Base-by-base conservation (phyloP, 1,140 invertebrate genomes). In the Centruroides sculpturatus region DNA sequence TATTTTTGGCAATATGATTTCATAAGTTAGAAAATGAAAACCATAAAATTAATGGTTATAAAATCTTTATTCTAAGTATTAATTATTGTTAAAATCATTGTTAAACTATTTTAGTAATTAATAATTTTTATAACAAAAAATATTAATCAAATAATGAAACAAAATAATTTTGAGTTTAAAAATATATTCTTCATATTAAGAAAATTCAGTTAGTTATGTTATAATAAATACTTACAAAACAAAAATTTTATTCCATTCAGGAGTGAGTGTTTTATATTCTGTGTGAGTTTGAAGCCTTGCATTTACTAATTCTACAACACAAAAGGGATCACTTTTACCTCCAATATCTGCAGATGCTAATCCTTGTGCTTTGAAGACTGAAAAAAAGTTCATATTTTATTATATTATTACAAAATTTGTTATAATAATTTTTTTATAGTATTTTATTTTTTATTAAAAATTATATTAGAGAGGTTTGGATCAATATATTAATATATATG, bases 161-260 rank as follows among this genome's bases (percentile, higher is more conserved):
- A 23, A 23, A 23, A 23, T 23, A 23, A 23, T 23, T 23, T 23
- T 23, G 23, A 23, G 23, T 23, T 23, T 23, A 23, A 23, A 23
- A 23, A 23, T 23, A 23, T 23, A 23, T 23, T 23, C 23, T 23
- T 23, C 23, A 23, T 23, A 23, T 23, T 23, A 23, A 23, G 23
- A 23, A 23, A 23, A 23, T 23, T 23, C 23, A 23, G 23, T 23
- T 23, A 23, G 23, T 23, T 23, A 23, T 23, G 23, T 23, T 23
- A 23, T 23, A 41, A 41, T 41, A 41, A 41, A 41, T 41, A 82
- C 87, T 86, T 77, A 94, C 90, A 99, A 97, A 48, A 89, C 94
- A 72, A 99, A 99, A 66, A 97, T 90, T 77, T 98, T 98, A 74
- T 97, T 92, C 96, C 96, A 99, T 62, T 86, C 89, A 0, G 96